Conservation (phyloP, 2,888 invertebrate species). For the Cacoxenus indagator region DNA sequence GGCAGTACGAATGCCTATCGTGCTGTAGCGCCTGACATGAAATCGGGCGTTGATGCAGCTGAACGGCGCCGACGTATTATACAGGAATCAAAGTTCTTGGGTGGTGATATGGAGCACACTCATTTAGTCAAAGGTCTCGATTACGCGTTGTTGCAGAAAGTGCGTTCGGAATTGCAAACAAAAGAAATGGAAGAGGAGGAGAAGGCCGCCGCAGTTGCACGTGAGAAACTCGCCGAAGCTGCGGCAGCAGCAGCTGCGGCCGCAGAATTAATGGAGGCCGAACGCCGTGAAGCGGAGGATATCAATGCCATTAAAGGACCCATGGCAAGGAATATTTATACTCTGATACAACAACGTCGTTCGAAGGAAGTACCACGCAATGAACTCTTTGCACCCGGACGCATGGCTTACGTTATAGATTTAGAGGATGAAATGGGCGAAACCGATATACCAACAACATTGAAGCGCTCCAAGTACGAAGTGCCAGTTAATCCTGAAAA, state of each 20-base stretch:
- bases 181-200: slow-evolving; percentile 85
- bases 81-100: slow-evolving; percentile 99
- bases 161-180: slow-evolving; percentile 86
- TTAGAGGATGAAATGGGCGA: slow-evolving; percentile 88
- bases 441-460: slow-evolving; percentile 94
- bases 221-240: slow-evolving; percentile 57
- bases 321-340: slow-evolving; percentile 81
- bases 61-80: slow-evolving; percentile 95
- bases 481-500: slow-evolving; percentile 80
- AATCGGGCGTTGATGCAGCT: slow-evolving; percentile 94
- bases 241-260: slow-evolving; percentile 67
- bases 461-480: slow-evolving; percentile 93
- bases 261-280: slow-evolving; percentile 68
- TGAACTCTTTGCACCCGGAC: slow-evolving; percentile 92
- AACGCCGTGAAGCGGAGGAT: slow-evolving; percentile 78
- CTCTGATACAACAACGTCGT: slow-evolving; percentile 72
- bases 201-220: slow-evolving; percentile 77
- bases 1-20: slow-evolving; percentile 72
- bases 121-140: slow-evolving; percentile 99
- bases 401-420: slow-evolving; percentile 99
- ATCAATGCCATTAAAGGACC: slow-evolving; percentile 76
- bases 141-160: slow-evolving; percentile 92
- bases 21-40: slow-evolving; percentile 96
- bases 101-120: slow-evolving; percentile 99
- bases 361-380: slow-evolving; percentile 84